Base-by-base conservation (phyloP, 2,113 vertebrate species). In the Bucco capensis region DNA sequence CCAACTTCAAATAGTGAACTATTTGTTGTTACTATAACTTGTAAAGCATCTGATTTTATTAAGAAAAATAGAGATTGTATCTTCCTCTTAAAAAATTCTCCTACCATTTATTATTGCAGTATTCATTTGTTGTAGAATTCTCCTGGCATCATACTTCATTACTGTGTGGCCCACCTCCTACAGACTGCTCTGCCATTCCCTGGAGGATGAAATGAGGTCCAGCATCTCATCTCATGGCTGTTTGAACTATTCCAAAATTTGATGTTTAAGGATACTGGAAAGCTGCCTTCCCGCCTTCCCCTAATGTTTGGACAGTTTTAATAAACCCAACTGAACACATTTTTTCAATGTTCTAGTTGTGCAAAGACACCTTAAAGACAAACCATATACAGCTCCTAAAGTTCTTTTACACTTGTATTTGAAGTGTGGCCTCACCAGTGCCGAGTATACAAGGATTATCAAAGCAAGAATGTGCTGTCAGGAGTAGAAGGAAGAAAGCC, bases 1-100 rank as follows among this genome's bases (percentile, higher is more conserved):
- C 49, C 42, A 72, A 80, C 58, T 82, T 92, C 86, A 88, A 94
- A 85, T 33, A 73, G 53, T 11, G 90, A 91, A 94, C 42, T 82
- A 70, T 82, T 79, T 93, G 81, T 54, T 87, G 51, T 67, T 58
- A 61, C 53, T 33, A 53, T 65, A 85, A 84, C 74, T 89, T 80
- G n/a, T 49, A 88, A 88, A 85, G 23, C 23, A 44, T 49, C 75
- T 66, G 50, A 56, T 58, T 89, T 76, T 65, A 72, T 53, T 23
- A 37, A 42, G 40, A 69, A 84, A 84, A 76, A 75, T 6, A 76
- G 46, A 44, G 17, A 78, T 12, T 42, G 50, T 44, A n/a, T 6
- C 22, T 86, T 67, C 12, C 40, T 70, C 8, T 14, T 6, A 49
- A 25, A n/a, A 3, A 16, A 15, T 10, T 37, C 14, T 30, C 11